Evolutionary conservation across 2,888 invertebrate genomes (phyloP).

Genomic region (Heliconius ismenius): DNA sequence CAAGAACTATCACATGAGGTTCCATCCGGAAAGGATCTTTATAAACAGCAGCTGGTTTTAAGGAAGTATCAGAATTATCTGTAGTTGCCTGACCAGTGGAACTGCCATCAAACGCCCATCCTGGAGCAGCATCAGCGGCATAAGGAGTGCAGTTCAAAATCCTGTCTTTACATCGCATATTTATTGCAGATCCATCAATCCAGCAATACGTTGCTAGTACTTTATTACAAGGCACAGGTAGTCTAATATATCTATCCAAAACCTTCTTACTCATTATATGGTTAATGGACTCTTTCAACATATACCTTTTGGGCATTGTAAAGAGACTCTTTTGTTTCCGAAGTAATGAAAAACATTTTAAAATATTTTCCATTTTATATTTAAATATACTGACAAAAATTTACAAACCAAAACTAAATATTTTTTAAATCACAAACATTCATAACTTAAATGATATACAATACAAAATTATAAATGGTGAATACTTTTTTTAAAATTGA

Average conservation of each 20-base stretch:
- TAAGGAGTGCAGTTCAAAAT: constrained; percentile 85
- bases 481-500: constrained; percentile 37
- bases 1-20: constrained; percentile 92
- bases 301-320: constrained; percentile 51
- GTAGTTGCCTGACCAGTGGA: constrained; percentile 91
- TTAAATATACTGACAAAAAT: constrained; percentile 20
- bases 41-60: constrained; percentile 93
- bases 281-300: constrained; percentile 70
- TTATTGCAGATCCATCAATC: constrained; percentile 90
- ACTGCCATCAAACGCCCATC: constrained; percentile 96
- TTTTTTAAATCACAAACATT: constrained; percentile 4
- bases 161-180: constrained; percentile 85
- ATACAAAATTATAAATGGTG: constrained; percentile 23
- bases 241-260: constrained; percentile 78
- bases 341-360: constrained; percentile 44
- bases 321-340: constrained; percentile 37
- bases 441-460: not conserved
- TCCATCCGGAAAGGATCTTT: constrained; percentile 94
- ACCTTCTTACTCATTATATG: constrained; percentile 75
- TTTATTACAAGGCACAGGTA: constrained; percentile 82
- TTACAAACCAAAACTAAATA: constrained; percentile 14
- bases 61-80: constrained; percentile 94
- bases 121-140: constrained; percentile 81
- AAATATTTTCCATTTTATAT: constrained; percentile 42
- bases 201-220: constrained; percentile 87